Base-by-base conservation (phyloP, 2,888 invertebrate species). In the Sericinus montela region DNA sequence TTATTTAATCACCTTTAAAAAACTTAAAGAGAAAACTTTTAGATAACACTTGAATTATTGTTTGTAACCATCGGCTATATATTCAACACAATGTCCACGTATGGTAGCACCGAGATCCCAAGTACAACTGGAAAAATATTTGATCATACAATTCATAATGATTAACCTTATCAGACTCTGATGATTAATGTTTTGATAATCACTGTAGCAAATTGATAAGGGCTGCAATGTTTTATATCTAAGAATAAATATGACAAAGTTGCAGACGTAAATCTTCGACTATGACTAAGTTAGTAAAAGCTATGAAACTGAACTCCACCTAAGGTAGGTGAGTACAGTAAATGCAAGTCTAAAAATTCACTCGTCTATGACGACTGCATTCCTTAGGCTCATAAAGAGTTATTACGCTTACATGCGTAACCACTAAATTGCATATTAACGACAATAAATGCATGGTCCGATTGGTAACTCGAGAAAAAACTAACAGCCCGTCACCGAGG, bases 141-240 rank as follows among this genome's bases (percentile, higher is more conserved):
- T 57, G 59, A 63, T 65, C 40, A 45, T 60, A 67, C 65, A 68
- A 62, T 63, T 59, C 63, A 63, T 64, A 63, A 60, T 66, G 63
- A 68, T 69, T 59, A 64, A 62, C 64, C 62, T 80, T 81, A 84
- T 84, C 83, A 59, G 53, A 38, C 48, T 53, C 62, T 65, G 63
- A 67, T 77, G 67, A 75, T 75, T 68, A 73, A 69, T 65, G 66
- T 65, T 66, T 65, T 59, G 60, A 65, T 59, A 58, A 62, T 62
- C 56, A 56, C 56, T 47, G 57, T 52, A 46, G 49, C 54, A 34
- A 53, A 60, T 58, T 50, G 48, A 60, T 61, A 57, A 61, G 37
- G 32, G 61, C 56, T 73, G 74, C 74, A 72, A 59, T 66, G 58
- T 65, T 73, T 67, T 66, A 60, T 62, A 51, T 49, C 56, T 51